Evolutionary conservation across 23 tunicate genomes (phyloP).

Genomic region (Diplosoma virens): DNA sequence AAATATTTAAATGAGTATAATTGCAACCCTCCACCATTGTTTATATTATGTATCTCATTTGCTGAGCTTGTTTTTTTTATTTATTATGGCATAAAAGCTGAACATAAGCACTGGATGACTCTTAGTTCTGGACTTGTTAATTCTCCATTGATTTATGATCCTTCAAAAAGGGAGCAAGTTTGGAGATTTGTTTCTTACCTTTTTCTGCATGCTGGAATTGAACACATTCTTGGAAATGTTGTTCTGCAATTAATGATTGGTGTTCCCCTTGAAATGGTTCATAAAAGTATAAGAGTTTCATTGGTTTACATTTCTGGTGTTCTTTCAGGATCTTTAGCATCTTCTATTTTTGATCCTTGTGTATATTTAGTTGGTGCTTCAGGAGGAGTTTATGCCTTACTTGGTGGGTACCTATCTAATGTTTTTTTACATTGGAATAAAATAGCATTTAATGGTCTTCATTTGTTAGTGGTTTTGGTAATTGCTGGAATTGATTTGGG

Average conservation of each 20-base stretch:
- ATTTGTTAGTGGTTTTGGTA: constrained; percentile 41
- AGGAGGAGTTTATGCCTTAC: constrained; percentile 84
- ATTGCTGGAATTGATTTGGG: constrained; percentile 73
- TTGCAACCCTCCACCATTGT: constrained; percentile 91
- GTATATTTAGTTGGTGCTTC: constrained; percentile 86
- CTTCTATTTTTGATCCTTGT: constrained; percentile 88
- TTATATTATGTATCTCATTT: constrained; percentile 56
- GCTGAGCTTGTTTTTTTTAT: constrained; percentile 73
- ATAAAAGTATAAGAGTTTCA: constrained; percentile 68
- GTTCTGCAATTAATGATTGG: constrained; percentile 80
- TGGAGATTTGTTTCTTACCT: constrained; percentile 91
- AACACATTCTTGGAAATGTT: constrained; percentile 90
- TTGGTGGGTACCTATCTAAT: constrained; percentile 79
- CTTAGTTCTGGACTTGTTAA: constrained; percentile 42
- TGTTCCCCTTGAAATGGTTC: constrained; percentile 82
- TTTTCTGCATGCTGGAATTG: constrained; percentile 88
- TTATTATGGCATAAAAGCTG: constrained; percentile 65
- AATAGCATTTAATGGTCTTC: constrained; percentile 83
- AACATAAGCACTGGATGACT: constrained; percentile 76
- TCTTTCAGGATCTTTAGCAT: constrained; percentile 81
- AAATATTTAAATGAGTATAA: constrained; percentile 59
- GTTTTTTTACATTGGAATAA: constrained; percentile 66
- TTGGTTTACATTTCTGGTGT: constrained; percentile 82
- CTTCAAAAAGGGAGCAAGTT: constrained; percentile 69
- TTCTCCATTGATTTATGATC: constrained; percentile 70